phyloP scores from a whole-genome alignment of 2,888 invertebrate genomes.

The Protophormia terraenovae region DNA sequence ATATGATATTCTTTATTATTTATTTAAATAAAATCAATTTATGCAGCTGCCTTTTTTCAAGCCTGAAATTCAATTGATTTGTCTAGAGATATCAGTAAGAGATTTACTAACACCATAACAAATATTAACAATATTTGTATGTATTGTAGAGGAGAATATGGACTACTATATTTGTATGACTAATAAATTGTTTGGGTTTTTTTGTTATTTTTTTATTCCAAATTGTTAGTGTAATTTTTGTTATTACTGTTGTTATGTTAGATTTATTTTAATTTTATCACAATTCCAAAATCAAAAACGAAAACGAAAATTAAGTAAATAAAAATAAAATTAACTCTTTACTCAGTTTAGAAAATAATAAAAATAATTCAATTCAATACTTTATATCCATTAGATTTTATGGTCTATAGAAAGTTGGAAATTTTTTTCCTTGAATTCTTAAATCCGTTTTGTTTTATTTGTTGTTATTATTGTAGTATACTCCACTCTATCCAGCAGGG shows the following conservation, averaged over 20 bases:
- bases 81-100: neutral
- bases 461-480: neutral
- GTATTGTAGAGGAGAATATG: neutral
- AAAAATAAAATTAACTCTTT: neutral
- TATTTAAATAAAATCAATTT: slow-evolving; percentile 7
- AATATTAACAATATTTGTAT: neutral
- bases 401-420: neutral
- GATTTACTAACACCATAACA: neutral
- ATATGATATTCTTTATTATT: neutral
- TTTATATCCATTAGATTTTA: neutral
- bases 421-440: neutral
- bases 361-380: neutral
- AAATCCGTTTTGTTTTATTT: neutral
- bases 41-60: slow-evolving; percentile 40
- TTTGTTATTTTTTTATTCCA: neutral
- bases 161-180: too few relatives aligned
- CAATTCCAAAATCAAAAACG: slow-evolving; percentile 1
- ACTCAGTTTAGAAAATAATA: neutral
- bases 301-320: neutral
- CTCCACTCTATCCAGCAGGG: neutral
- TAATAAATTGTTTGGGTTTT: slow-evolving; percentile 57
- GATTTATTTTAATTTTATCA: slow-evolving; percentile 20
- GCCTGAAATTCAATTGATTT: slow-evolving; percentile 7
- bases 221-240: slow-evolving; percentile 8
- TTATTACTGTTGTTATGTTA: slow-evolving; percentile 1